These are phyloP conservation scores for Halcyon badia DNA, from an alignment of 2,797 vertebrate species.

Conservation along the genomic window DNA sequence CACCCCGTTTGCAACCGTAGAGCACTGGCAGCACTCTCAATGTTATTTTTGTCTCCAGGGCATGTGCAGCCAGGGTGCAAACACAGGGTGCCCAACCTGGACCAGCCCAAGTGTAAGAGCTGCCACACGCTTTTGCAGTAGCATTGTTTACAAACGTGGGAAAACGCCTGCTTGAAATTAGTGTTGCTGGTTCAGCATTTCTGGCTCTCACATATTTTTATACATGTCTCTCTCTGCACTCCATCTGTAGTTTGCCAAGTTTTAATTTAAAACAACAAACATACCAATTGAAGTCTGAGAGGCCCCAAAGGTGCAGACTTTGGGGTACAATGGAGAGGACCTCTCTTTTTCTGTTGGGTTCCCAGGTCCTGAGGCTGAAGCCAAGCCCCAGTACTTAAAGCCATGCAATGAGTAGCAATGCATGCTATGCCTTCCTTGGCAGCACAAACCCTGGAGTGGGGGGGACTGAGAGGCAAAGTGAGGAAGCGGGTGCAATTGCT, in stretches of 20 bases:
- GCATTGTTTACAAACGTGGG: background rate
- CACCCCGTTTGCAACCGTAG: rapidly evolving
- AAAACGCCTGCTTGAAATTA: background rate
- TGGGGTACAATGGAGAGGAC: background rate
- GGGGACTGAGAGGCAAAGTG: background rate
- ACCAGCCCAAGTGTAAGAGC: background rate
- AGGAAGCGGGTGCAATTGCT: background rate
- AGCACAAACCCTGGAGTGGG: background rate
- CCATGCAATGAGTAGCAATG: background rate
- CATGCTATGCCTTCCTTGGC: background rate
- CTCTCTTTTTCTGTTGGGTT: background rate
- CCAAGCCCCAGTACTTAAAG: background rate
- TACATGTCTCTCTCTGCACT: background rate
- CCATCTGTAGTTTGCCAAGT: background rate
- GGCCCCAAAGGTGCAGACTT: background rate
- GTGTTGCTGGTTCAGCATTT: background rate
- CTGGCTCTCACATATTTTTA: background rate
- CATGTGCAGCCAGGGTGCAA: background rate
- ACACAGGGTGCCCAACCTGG: background rate
- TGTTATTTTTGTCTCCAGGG: background rate
- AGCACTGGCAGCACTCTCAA: background rate
- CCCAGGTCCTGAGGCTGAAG: background rate
- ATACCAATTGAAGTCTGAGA: background rate
- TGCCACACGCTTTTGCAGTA: background rate
- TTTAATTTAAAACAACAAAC: background rate